These are phyloP conservation scores for Triplophysa siluroides DNA, from an alignment of 2,113 vertebrate species.

Conservation along the genomic window DNA sequence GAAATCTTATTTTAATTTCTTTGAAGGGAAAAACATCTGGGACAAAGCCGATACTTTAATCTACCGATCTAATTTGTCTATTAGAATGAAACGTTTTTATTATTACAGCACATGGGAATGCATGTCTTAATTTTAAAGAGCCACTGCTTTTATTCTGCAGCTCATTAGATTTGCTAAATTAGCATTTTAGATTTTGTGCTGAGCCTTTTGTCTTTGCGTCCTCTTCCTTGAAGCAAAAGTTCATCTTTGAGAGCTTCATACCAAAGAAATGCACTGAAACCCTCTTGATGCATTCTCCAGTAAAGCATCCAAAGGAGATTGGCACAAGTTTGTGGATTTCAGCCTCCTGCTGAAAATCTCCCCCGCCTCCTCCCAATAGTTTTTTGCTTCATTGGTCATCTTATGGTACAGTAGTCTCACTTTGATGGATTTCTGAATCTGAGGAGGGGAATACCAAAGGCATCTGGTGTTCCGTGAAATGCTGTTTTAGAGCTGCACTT, in stretches of 20 bases:
- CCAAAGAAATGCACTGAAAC: background rate
- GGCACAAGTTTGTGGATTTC: constrained; percentile 8
- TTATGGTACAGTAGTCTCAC: constrained; percentile 43
- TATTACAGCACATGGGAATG: too few relatives aligned
- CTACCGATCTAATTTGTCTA: too few relatives aligned
- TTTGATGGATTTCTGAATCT: constrained; percentile 48
- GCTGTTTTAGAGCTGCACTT: background rate
- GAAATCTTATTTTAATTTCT: too few relatives aligned
- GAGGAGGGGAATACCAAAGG: constrained; percentile 5
- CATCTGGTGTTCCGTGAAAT: constrained; percentile 8
- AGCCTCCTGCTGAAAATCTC: constrained; percentile 36
- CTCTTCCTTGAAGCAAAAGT: constrained; percentile 14
- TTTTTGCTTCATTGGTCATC: constrained; percentile 63
- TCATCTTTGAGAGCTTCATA: constrained; percentile 2
- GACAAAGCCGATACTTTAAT: too few relatives aligned
- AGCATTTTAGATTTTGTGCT: background rate
- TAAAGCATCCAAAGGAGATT: constrained; percentile 32
- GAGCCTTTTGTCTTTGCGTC: constrained; percentile 3
- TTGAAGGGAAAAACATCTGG: too few relatives aligned
- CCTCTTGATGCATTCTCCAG: background rate
- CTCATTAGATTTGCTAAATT: constrained; percentile 9
- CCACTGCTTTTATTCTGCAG: background rate
- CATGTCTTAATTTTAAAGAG: background rate
- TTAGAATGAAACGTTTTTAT: too few relatives aligned
- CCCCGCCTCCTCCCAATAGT: constrained; percentile 30